Conservation (phyloP, 2,888 invertebrate species). For the Platerodrilus igneus region DNA sequence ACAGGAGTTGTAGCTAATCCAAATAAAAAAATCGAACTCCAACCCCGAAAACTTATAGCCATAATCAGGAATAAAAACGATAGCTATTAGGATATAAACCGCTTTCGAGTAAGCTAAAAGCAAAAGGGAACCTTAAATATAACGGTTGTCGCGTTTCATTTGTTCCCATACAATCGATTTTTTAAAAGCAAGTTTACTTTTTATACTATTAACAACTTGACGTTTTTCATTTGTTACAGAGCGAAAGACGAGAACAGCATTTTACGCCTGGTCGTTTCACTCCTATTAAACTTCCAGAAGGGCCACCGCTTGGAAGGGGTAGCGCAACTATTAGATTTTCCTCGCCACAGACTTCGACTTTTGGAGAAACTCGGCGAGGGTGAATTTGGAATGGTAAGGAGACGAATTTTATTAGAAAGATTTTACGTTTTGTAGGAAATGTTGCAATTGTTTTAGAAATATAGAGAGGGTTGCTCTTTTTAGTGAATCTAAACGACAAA, state of each 20-base stretch:
- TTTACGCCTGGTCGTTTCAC: constrained; percentile 68
- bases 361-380: constrained; percentile 84
- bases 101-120: constrained; percentile 11
- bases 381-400: constrained; percentile 77
- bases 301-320: constrained; percentile 63
- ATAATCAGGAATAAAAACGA: constrained; percentile 16
- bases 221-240: constrained; percentile 47
- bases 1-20: too few species aligned
- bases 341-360: constrained; percentile 76
- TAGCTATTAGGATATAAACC: constrained; percentile 3
- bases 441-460: constrained; percentile 16
- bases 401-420: too few species aligned
- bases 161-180: constrained; percentile 18
- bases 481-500: constrained; percentile 21
- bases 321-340: constrained; percentile 71
- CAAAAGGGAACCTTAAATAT: constrained; percentile 18
- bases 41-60: constrained; percentile 10
- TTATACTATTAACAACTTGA: too few species aligned
- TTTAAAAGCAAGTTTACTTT: constrained; percentile 19
- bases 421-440: too few species aligned
- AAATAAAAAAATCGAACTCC: too few species aligned
- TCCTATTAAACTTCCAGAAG: constrained; percentile 67
- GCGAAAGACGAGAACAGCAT: constrained; percentile 62
- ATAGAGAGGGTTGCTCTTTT: constrained; percentile 12
- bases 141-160: constrained; percentile 21